Conservation (phyloP, 2,113 vertebrate genomes). For the Condylura cristata region DNA sequence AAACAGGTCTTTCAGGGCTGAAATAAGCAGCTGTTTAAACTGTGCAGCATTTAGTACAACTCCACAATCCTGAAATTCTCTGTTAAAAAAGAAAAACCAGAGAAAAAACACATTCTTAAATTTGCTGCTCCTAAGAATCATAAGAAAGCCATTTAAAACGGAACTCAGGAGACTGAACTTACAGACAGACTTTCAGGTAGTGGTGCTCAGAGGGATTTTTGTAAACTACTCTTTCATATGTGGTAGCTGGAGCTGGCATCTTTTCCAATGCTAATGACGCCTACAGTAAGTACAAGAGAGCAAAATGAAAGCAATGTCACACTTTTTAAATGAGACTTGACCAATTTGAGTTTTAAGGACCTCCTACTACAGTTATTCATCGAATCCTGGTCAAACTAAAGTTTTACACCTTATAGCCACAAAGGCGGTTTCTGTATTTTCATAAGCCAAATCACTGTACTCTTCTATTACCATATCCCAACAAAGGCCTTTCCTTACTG, state of each 20-base stretch:
- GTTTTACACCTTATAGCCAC: not conserved
- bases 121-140: not conserved
- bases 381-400: not conserved
- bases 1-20: slow-evolving; percentile 90
- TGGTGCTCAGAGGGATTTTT: slow-evolving; percentile 88
- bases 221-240: slow-evolving; percentile 88
- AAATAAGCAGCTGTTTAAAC: slow-evolving; percentile 92
- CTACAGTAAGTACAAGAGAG: slow-evolving; percentile 27
- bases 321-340: slow-evolving; percentile 20
- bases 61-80: slow-evolving; percentile 87
- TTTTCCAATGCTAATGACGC: slow-evolving; percentile 42
- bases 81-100: slow-evolving; percentile 67
- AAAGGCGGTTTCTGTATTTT: slow-evolving; percentile 2
- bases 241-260: slow-evolving; percentile 69
- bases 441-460: not conserved
- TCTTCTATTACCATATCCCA: not conserved
- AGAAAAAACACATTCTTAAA: not conserved
- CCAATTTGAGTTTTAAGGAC: slow-evolving; percentile 9
- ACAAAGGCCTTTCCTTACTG: not conserved
- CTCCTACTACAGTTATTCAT: not conserved
- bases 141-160: not conserved
- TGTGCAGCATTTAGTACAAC: slow-evolving; percentile 85
- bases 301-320: no score
- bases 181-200: slow-evolving; percentile 93
- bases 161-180: slow-evolving; percentile 78